phyloP scores from a whole-genome alignment of 2,888 invertebrate species.

The Drosophila austrosaltans region DNA sequence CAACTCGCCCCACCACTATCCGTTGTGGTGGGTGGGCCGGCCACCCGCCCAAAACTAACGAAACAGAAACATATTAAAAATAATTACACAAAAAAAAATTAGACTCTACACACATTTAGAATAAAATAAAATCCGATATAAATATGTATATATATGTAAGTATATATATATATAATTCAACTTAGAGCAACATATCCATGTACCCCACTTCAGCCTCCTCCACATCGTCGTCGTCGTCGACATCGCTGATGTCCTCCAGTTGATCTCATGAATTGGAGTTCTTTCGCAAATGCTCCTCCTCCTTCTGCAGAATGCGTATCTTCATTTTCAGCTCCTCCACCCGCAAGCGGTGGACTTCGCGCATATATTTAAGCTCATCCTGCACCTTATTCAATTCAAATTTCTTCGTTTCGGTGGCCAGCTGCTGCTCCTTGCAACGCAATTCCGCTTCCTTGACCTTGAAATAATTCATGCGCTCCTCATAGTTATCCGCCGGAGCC shows the following conservation, averaged over 20 bases:
- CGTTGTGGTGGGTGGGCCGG: neutral
- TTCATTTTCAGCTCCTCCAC: constrained; percentile 82
- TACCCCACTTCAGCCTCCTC: constrained; percentile 27
- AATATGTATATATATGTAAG: neutral
- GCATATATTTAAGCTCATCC: constrained; percentile 81
- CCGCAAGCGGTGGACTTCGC: constrained; percentile 80
- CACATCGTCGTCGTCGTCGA: constrained; percentile 12
- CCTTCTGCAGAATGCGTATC: constrained; percentile 81
- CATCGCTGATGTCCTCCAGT: constrained; percentile 66
- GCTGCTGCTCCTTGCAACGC: constrained; percentile 80
- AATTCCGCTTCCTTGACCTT: constrained; percentile 82
- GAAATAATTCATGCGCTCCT: constrained; percentile 81
- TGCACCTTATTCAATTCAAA: constrained; percentile 80
- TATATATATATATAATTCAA: constrained; percentile 14
- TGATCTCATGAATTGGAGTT: constrained; percentile 65
- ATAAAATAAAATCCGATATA: neutral
- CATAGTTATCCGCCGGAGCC: constrained; percentile 58
- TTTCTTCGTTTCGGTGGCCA: constrained; percentile 80
- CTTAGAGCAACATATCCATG: constrained; percentile 52
- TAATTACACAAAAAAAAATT: constrained; percentile 3
- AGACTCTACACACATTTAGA: constrained; percentile 7
- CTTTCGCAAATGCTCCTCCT: constrained; percentile 79
- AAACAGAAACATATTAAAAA: constrained; percentile 17
- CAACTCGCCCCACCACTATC: neutral
- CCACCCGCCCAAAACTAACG: constrained; percentile 29